A percentile compares a stretch with the other conserved stretches of the same genome.
phyloP scores from a whole-genome alignment of 92 coral and sea anemone genomes.

The Parazoanthus darwini region DNA sequence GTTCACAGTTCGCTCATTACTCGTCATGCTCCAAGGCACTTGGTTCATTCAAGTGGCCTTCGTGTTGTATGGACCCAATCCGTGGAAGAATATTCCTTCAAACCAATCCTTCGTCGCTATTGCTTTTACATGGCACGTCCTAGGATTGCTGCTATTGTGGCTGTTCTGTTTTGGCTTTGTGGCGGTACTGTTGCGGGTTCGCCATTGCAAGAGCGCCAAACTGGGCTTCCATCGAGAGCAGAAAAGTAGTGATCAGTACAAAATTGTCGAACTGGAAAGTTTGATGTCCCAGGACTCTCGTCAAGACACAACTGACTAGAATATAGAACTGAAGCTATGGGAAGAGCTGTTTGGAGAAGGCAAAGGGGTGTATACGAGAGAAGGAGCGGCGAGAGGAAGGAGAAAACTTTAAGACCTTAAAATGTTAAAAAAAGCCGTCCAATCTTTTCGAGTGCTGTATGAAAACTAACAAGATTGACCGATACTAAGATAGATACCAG shows the following conservation, averaged over 20 bases:
- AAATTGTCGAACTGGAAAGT: not conserved
- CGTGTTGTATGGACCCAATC: conserved; percentile 50
- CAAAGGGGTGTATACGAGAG: too few species aligned
- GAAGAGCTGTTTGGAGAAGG: too few species aligned
- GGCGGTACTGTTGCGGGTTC: not conserved
- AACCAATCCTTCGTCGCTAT: conserved; percentile 57
- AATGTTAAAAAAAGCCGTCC: too few species aligned
- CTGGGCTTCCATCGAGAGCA: conserved; percentile 2
- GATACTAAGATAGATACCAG: too few species aligned
- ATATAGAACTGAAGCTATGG: too few species aligned
- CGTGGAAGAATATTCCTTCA: conserved; percentile 54
- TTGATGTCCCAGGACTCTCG: not conserved
- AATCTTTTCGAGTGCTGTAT: too few species aligned
- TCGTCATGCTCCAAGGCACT: conserved; percentile 59
- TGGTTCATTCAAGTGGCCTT: conserved; percentile 74
- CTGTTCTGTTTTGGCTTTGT: conserved; percentile 2
- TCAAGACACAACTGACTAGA: not conserved
- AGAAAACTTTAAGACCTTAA: too few species aligned
- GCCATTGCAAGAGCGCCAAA: not conserved
- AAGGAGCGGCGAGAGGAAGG: too few species aligned
- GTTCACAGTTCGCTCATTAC: conserved; percentile 45
- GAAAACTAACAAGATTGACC: too few species aligned
- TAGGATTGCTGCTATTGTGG: conserved; percentile 39
- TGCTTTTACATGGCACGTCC: conserved; percentile 61
- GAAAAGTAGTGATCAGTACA: not conserved